A percentile compares a stretch with the other conserved stretches of the same genome.
These are phyloP conservation scores for Melanchra persicariae DNA, from an alignment of 2,888 invertebrate species.

Conservation along the genomic window DNA sequence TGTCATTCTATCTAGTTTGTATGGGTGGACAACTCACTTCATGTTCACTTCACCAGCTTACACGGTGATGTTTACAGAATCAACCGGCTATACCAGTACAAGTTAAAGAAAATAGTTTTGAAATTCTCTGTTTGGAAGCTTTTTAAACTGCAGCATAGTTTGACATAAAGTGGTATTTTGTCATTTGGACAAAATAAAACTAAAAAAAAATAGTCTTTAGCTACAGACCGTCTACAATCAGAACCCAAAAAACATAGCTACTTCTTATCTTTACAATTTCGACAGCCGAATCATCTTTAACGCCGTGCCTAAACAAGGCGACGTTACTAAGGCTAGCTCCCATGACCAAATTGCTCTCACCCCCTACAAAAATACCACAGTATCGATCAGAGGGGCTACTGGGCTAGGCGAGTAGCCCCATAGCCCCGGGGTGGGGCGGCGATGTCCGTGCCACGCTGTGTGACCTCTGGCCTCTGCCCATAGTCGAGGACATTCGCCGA, in stretches of 20 bases:
- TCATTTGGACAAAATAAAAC: background rate
- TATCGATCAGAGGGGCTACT: conserved; percentile 68
- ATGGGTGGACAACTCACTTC: no score
- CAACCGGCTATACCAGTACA: no score
- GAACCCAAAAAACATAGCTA: no score
- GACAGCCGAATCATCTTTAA: background rate
- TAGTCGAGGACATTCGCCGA: conserved; percentile 63
- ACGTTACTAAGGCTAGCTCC: conserved; percentile 45
- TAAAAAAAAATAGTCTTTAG: no score
- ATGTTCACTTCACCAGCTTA: no score
- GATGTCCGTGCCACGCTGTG: conserved; percentile 86
- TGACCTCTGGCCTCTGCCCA: conserved; percentile 88
- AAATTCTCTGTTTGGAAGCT: background rate
- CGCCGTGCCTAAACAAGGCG: conserved; percentile 1
- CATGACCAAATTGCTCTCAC: conserved; percentile 59
- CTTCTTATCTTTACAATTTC: background rate
- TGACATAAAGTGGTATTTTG: background rate
- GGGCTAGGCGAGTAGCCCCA: conserved; percentile 75
- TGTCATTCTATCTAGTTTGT: no score
- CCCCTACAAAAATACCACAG: conserved; percentile 59
- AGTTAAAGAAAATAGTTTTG: background rate
- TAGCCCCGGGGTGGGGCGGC: conserved; percentile 86
- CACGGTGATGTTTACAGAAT: no score
- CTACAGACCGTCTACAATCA: no score
- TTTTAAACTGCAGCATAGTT: background rate